Conservation (phyloP, 1,140 invertebrate genomes). For the Ylistrum balloti region DNA sequence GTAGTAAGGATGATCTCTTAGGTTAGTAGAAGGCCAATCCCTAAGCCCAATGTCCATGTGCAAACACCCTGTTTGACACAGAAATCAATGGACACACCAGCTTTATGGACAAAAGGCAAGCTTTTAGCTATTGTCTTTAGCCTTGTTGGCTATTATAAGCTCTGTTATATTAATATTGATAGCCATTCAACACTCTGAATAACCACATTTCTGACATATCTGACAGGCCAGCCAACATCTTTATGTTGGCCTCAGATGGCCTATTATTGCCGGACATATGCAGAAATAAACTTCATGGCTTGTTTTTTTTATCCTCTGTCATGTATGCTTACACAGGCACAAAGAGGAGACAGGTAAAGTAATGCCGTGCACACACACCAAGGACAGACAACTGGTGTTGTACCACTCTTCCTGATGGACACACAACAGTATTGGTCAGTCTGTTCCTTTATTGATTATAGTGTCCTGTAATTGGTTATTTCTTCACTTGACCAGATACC, state of each 20-base stretch:
- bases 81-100: neutral
- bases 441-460: too few relatives aligned
- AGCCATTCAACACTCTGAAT: neutral
- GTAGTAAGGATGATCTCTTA: neutral
- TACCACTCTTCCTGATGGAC: too few relatives aligned
- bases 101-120: neutral
- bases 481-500: too few relatives aligned
- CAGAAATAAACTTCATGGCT: neutral
- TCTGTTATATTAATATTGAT: conserved; percentile 36
- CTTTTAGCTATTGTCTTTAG: conserved; percentile 27
- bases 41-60: too few relatives aligned
- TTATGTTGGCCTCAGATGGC: conserved; percentile 33
- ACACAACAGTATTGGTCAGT: too few relatives aligned
- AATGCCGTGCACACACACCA: neutral
- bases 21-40: neutral
- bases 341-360: neutral
- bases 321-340: neutral
- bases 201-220: neutral
- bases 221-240: neutral
- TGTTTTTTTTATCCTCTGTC: neutral
- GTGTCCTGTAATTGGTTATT: too few relatives aligned
- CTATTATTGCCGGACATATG: neutral
- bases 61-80: conserved; percentile 1
- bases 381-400: too few relatives aligned
- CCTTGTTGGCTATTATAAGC: conserved; percentile 25